A percentile compares a stretch with the other conserved stretches of the same genome.
Evolutionary conservation across 1,140 invertebrate genomes (phyloP).

Genomic region (Calliphora vicina): DNA sequence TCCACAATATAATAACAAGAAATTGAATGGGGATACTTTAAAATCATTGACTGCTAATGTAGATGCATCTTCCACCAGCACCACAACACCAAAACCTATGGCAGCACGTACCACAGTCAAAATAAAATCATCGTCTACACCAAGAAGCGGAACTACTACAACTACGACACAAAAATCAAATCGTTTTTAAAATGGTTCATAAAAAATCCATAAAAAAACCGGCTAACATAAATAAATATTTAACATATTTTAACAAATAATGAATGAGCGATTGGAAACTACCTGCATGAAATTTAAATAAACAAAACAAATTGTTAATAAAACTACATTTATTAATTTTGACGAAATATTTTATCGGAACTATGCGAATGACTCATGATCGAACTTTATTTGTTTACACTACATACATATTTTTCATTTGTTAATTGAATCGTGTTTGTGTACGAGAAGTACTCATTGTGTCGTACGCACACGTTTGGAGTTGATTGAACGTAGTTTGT

Average conservation of each 20-base stretch:
- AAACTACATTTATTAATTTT: not conserved
- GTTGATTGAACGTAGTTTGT: slow-evolving; percentile 24
- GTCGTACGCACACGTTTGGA: not conserved
- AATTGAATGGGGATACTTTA: slow-evolving; percentile 38
- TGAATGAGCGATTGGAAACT: not conserved
- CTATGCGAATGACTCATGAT: not conserved
- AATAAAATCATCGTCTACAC: not conserved
- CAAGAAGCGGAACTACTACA: not conserved
- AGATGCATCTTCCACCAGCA: not conserved
- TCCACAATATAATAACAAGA: slow-evolving; percentile 19
- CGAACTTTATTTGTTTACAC: not conserved
- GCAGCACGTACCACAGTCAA: not conserved
- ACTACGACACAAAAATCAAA: not conserved
- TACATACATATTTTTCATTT: too few relatives aligned
- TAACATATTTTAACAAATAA: too few relatives aligned
- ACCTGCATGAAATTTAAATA: not conserved
- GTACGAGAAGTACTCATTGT: not conserved
- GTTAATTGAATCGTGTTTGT: not conserved
- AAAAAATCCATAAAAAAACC: not conserved
- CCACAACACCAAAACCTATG: not conserved
- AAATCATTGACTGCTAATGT: slow-evolving; percentile 19
- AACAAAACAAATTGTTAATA: not conserved
- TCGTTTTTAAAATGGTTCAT: not conserved
- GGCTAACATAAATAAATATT: too few relatives aligned
- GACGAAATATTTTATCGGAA: not conserved